Evolutionary conservation across 2,888 invertebrate species (phyloP).

Genomic region (Oscheius sp.): DNA sequence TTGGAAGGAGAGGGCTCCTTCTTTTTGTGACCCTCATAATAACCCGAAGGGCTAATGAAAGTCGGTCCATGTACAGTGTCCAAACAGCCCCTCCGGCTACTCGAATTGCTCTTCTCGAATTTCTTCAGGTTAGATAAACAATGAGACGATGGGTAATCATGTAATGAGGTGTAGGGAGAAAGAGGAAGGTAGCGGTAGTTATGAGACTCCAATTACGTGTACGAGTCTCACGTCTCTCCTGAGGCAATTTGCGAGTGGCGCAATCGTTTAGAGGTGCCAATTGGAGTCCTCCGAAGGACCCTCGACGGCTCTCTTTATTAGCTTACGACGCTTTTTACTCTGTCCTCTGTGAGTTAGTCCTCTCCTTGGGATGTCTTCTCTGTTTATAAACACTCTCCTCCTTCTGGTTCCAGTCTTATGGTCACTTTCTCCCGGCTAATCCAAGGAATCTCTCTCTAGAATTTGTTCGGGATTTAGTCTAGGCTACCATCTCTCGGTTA

Average conservation of each 20-base stretch:
- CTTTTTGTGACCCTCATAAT: constrained; percentile 3
- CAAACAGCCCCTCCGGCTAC: constrained; percentile 9
- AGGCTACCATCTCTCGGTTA: too few relatives aligned
- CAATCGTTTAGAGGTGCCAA: constrained; percentile 31
- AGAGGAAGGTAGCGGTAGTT: too few relatives aligned
- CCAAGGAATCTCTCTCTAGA: background rate
- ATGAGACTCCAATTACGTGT: background rate
- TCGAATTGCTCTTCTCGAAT: constrained; percentile 22
- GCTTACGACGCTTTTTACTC: background rate
- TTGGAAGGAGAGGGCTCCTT: constrained; percentile 16
- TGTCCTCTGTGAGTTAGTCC: too few relatives aligned
- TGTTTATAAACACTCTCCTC: background rate
- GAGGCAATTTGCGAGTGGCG: constrained; percentile 23
- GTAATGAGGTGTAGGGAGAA: constrained; percentile 16
- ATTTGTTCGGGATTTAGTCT: too few relatives aligned
- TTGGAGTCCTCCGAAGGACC: constrained; percentile 15
- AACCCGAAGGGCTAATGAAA: constrained; percentile 17
- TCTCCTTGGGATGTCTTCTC: too few relatives aligned
- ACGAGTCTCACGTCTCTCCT: constrained; percentile 7
- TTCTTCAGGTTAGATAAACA: constrained; percentile 14
- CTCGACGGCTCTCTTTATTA: constrained; percentile 13
- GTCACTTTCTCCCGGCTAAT: background rate
- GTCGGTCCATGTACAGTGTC: constrained; percentile 13
- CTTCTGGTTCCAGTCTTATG: background rate
- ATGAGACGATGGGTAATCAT: constrained; percentile 2